phyloP scores from a whole-genome alignment of 2,113 vertebrate species.

The Eleginops maclovinus region DNA sequence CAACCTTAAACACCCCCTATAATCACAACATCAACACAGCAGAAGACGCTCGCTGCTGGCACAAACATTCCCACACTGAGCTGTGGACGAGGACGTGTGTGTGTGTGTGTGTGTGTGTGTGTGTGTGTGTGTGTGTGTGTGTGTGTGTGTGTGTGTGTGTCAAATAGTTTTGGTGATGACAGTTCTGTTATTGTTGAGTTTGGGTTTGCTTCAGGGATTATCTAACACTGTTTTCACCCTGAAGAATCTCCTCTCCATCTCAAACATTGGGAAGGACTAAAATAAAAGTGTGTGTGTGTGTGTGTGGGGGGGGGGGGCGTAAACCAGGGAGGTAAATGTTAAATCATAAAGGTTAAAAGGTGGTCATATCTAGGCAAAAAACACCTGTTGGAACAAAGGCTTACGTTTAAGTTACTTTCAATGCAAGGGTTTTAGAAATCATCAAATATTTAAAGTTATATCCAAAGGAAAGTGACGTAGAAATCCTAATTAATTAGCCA shows the following conservation, averaged over 20 bases:
- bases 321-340: not conserved
- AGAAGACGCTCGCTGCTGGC: constrained; percentile 57
- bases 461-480: no score
- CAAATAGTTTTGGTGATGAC: constrained; percentile 39
- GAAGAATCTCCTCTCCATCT: constrained; percentile 31
- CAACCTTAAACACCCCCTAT: constrained; percentile 70
- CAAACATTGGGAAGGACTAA: constrained; percentile 10
- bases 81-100: constrained; percentile 34
- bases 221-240: constrained; percentile 48
- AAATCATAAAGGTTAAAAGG: not conserved
- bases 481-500: no score
- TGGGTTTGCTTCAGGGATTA: constrained; percentile 53
- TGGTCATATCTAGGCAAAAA: not conserved
- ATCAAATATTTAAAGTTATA: no score
- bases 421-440: no score
- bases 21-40: constrained; percentile 77
- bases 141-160: constrained; percentile 19
- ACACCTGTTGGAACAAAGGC: not conserved
- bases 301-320: no score
- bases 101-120: not conserved
- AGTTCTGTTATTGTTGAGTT: constrained; percentile 59
- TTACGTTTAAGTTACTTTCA: no score
- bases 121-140: constrained; percentile 17
- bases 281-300: constrained; percentile 13
- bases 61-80: constrained; percentile 69